Base-by-base conservation (phyloP, 2,888 invertebrate genomes). In the Anthrax anthrax region DNA sequence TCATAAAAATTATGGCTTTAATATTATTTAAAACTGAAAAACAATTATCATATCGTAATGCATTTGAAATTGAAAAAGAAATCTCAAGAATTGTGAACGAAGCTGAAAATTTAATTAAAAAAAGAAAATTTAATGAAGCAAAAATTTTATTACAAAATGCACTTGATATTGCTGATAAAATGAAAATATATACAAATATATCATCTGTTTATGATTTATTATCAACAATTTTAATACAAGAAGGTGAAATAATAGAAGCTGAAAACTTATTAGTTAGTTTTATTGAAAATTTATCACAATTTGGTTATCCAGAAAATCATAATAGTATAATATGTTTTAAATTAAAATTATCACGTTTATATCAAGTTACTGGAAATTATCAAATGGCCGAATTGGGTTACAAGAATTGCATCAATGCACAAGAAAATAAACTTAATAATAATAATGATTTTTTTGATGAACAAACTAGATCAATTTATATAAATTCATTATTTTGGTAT, bases 401-500 rank as follows among this genome's bases (percentile, higher is more conserved):
- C 51, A 61, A 60, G 50, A 62, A 62, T 29, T 71, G 71, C 51
- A 56, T 70, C 29, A 53, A 57, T 8, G 55, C 58, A 4, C 70
- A 69, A 53, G 60, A 65, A 50, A 49, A 51, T 4, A 71, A 70
- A 56, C 61, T 70, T 27, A 37, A 52, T 4, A 46, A 54, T 4
- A 53, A 57, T 19, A 69, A 67, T 4, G 62, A 63, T 43, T 55
- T 59, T 2, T 56, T 59, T 2, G 63, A 65, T 23, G 67, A 67
- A 2, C 62, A 62, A 53, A 68, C 70, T 0, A 67, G 68, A 17
- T 56, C 64, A 52, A 56, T 71, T 4, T 70, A 69, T 50, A 58
- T 70, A 1, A 70, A 69, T 50, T 59, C 64, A 8, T 54, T 70
- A 13, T 71, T 69, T 51, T 71, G 70, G 70, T 71, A 70, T 50